Percentiles rank a stretch among this genome's conserved stretches.
Evolutionary conservation across 2,797 vertebrate genomes (phyloP).

Genomic region (Babyrousa celebensis): DNA sequence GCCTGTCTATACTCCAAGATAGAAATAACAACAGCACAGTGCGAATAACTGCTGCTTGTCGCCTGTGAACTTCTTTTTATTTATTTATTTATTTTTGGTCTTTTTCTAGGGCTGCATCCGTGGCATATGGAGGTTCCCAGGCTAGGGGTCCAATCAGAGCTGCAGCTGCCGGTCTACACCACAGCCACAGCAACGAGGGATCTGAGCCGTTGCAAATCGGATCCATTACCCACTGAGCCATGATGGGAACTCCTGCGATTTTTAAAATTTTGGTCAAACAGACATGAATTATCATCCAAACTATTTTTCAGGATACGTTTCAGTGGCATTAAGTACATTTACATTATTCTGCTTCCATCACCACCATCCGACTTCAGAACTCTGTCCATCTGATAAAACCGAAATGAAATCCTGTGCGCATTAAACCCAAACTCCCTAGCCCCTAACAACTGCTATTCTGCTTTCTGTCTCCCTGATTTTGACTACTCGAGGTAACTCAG

Average conservation of each 20-base stretch:
- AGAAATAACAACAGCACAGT: too few species aligned
- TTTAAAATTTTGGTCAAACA: neutral
- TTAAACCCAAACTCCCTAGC: neutral
- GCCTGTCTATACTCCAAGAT: too few species aligned
- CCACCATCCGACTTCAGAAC: neutral
- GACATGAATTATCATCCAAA: neutral
- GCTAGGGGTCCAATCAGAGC: too few species aligned
- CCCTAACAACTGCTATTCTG: neutral
- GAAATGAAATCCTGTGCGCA: neutral
- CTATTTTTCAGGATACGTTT: neutral
- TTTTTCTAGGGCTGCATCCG: too few species aligned
- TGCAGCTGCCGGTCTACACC: too few species aligned
- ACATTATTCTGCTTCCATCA: neutral
- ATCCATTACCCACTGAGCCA: too few species aligned
- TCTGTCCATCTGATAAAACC: neutral
- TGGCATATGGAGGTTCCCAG: too few species aligned
- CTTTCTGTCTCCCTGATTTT: neutral
- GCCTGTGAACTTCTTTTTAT: too few species aligned
- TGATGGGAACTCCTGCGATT: neutral
- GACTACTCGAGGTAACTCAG: accelerated
- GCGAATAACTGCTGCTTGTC: too few species aligned
- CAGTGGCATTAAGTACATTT: neutral
- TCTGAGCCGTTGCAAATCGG: too few species aligned
- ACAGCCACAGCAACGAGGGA: too few species aligned
- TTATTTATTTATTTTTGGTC: too few species aligned